Evolutionary conservation across 2,113 vertebrate species (phyloP).

Genomic region (Dicrurus megarhynchus): DNA sequence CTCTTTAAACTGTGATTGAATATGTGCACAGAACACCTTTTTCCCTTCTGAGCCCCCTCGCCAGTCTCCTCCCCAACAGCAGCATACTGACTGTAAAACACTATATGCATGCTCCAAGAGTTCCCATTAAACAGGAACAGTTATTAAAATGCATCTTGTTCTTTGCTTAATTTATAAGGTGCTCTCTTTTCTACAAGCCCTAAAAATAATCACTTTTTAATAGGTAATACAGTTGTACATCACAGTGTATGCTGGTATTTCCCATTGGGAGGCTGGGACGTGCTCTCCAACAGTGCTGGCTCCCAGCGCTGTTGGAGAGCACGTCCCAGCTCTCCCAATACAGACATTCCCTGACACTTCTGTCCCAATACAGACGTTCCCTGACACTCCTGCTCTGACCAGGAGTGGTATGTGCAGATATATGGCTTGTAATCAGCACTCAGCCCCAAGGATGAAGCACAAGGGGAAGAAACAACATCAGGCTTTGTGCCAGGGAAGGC

Average conservation of each 20-base stretch:
- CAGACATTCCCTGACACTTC: no score
- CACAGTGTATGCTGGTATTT: neutral
- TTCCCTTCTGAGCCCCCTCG: neutral
- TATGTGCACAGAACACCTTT: neutral
- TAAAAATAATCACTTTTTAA: slow-evolving; percentile 26
- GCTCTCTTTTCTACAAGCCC: neutral
- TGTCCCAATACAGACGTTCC: neutral
- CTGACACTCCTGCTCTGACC: neutral
- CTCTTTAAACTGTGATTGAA: neutral
- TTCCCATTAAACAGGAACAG: neutral
- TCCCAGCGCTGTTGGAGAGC: no score
- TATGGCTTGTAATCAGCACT: neutral
- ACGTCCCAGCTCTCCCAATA: no score
- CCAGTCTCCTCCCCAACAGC: neutral
- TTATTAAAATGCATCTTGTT: neutral
- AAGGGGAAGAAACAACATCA: neutral
- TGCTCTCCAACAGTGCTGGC: neutral
- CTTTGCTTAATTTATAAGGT: neutral
- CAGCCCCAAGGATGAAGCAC: neutral
- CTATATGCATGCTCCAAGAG: neutral
- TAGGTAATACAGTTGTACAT: neutral
- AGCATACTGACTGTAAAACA: neutral
- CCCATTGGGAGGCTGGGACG: rapidly evolving
- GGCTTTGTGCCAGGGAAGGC: neutral
- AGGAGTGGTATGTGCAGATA: neutral